A percentile compares a stretch with the other conserved stretches of the same genome.
phyloP scores from a whole-genome alignment of 2,113 vertebrate genomes.

The Kobus ellipsiprymnus region DNA sequence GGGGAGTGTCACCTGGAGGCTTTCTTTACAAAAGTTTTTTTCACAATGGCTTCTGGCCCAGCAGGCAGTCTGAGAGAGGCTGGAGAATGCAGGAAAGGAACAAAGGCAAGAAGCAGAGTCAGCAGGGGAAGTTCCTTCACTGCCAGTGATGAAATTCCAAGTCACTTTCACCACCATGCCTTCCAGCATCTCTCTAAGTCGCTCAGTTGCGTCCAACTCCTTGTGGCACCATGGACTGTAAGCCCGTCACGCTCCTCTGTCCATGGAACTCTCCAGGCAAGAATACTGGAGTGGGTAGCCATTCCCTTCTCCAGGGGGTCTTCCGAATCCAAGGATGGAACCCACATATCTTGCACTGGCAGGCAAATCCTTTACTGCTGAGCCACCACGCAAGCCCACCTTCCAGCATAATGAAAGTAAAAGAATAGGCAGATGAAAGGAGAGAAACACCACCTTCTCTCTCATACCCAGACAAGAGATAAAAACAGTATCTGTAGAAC shows the following conservation, averaged over 20 bases:
- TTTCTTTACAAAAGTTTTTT: constrained; percentile 50
- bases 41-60: not conserved
- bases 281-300: not conserved
- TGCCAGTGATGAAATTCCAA: not conserved
- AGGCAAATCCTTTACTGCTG: not conserved
- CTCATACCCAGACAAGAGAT: not conserved
- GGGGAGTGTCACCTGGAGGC: not conserved
- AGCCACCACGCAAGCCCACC: not conserved
- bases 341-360: not conserved
- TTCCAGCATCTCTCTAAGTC: not conserved
- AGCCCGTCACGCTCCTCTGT: not conserved
- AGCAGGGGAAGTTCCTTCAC: not conserved
- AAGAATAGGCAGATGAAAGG: not conserved
- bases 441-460: not conserved
- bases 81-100: not conserved
- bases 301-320: not conserved
- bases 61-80: not conserved
- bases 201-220: not conserved
- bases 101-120: not conserved
- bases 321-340: not conserved
- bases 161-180: not conserved
- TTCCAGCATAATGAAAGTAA: not conserved
- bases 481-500: not conserved
- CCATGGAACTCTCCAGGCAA: not conserved
- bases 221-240: not conserved